Conservation (phyloP, 1,140 invertebrate species). For the Vanessa atalanta region DNA sequence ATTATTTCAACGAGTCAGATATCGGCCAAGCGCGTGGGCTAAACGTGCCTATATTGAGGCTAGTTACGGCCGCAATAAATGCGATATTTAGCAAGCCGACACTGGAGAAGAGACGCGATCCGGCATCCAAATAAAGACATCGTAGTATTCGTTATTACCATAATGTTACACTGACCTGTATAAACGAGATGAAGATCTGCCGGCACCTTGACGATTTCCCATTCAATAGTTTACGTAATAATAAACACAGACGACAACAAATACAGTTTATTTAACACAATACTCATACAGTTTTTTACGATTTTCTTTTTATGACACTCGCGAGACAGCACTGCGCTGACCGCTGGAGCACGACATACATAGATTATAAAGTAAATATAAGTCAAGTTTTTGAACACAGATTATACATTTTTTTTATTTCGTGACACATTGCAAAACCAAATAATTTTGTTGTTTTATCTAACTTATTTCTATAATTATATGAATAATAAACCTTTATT, state of each 20-base stretch:
- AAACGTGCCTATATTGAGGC: constrained; percentile 14
- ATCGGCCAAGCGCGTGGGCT: constrained; percentile 27
- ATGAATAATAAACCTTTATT: no score
- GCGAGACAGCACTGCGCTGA: constrained; percentile 46
- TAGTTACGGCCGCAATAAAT: constrained; percentile 32
- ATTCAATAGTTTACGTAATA: constrained; percentile 60
- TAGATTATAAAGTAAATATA: constrained; percentile 41
- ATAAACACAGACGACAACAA: constrained; percentile 55
- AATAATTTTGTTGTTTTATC: background rate
- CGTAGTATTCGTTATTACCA: constrained; percentile 33
- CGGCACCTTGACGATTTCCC: constrained; percentile 45
- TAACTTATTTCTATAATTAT: background rate
- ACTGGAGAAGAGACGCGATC: constrained; percentile 52
- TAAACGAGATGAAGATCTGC: constrained; percentile 44
- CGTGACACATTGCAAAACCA: background rate
- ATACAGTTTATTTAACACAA: constrained; percentile 70
- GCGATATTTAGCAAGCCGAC: constrained; percentile 57
- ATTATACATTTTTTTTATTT: background rate
- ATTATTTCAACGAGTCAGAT: constrained; percentile 8
- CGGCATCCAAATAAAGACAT: constrained; percentile 74
- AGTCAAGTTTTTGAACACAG: constrained; percentile 18
- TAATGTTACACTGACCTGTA: constrained; percentile 68
- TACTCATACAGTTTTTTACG: constrained; percentile 67
- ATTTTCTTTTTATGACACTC: constrained; percentile 72
- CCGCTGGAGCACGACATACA: constrained; percentile 45